These are phyloP conservation scores for Pangasius krempfi DNA, from an alignment of 2,797 vertebrate genomes.

Conservation along the genomic window DNA sequence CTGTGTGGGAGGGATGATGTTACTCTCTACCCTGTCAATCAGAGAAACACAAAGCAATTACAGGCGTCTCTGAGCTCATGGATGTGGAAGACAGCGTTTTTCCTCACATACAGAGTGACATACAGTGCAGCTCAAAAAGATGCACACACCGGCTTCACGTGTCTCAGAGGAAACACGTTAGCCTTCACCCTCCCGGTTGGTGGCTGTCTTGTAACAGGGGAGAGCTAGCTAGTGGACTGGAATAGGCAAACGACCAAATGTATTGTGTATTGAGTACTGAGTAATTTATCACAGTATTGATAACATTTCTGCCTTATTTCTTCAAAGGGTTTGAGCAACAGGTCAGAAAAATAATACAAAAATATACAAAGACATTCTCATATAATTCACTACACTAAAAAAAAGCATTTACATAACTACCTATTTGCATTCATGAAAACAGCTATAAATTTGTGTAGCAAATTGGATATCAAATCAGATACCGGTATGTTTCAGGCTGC, in stretches of 20 bases:
- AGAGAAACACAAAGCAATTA: background rate
- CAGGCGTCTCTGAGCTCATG: background rate
- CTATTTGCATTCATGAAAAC: background rate
- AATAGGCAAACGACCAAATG: background rate
- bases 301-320: background rate
- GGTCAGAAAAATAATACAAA: too few species aligned
- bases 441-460: background rate
- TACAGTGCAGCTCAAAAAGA: background rate
- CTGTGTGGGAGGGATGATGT: too few species aligned
- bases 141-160: background rate
- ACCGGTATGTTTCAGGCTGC: background rate
- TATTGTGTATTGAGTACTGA: background rate
- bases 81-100: background rate
- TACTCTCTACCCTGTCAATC: background rate
- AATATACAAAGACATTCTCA: background rate
- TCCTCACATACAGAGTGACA: background rate
- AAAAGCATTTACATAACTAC: too few species aligned
- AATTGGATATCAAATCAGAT: slow-evolving; percentile 3
- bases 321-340: background rate
- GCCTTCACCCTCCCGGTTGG: background rate
- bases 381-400: background rate
- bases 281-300: background rate
- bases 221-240: background rate
- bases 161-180: background rate
- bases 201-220: background rate